Evolutionary conservation across 2,888 invertebrate species (phyloP), one percentile per base, ranked within the genome.

Genomic region (Tigriopus californicus): DNA sequence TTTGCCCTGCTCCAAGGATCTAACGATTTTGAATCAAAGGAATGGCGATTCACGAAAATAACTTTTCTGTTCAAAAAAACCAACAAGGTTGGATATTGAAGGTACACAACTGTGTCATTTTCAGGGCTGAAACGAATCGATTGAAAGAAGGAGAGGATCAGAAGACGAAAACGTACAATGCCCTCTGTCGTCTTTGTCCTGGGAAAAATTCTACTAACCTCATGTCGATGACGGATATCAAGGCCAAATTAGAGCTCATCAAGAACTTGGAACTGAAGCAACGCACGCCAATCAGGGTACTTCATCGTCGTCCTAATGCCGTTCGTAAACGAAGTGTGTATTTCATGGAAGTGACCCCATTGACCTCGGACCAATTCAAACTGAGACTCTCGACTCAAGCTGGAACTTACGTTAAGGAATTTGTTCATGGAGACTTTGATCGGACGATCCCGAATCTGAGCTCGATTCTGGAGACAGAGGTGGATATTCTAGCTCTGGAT

Each of bases 331-430:
- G 83, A 62, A 74, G 74, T 1, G 78, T 92, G 61, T 76, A 82
- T 65, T 75, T 76, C 41, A 76, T 85, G 65, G 72, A 73, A n/a
- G 82, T 82, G 0, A 70, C 71, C 24, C 66, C 70, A 0, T 72
- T 58, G 47, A 61, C 70, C 61, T 65, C 68, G 15, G 66, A 69
- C 62, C 69, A 69, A 62, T 79, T 92, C 66, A 74, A 77, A 52
- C 67, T 91, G 33, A 76, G 78, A 61, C 65, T 91, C 20, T 78
- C 77, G 54, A 87, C 90, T 1, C 85, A 89, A 68, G 94, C 94
- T 11, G 94, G 94, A 47, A 90, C 92, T 44, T 98, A 98, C 70
- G 81, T 98, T 1, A 98, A 98, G 73, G 97, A 98, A 75, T 88
- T 97, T 75, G 85, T 89, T 20, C 92, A 97, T 73, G 90, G 95